Conservation (phyloP, 2,113 vertebrate genomes). For the Hiodon alosoides region DNA sequence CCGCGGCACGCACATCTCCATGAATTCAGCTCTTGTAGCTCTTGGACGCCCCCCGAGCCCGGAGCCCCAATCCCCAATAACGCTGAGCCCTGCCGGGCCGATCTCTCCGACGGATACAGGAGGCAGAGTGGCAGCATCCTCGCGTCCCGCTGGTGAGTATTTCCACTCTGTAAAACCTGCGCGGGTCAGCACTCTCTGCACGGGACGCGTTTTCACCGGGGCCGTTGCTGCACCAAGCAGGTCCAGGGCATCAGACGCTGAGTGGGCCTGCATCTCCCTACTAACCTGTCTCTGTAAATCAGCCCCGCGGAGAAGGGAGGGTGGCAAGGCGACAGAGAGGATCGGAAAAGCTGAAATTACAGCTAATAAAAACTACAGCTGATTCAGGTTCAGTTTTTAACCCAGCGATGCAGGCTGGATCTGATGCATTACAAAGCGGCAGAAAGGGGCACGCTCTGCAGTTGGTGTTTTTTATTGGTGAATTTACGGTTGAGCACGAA, state of each 20-base stretch:
- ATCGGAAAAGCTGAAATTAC: background rate
- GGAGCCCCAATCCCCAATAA: background rate
- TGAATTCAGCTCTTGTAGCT: constrained; percentile 29
- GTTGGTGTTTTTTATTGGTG: background rate
- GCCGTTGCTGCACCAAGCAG: background rate
- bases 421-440: background rate
- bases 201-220: background rate
- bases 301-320: constrained; percentile 10
- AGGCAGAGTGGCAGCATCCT: background rate
- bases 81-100: constrained; percentile 18
- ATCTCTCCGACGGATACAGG: constrained; percentile 15
- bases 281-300: constrained; percentile 53
- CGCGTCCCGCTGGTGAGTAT: constrained; percentile 8
- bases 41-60: constrained; percentile 9
- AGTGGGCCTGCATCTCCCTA: constrained; percentile 36
- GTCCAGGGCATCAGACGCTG: constrained; percentile 23
- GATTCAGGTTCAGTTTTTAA: background rate
- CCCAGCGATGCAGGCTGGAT: background rate
- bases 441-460: no score
- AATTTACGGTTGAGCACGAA: background rate
- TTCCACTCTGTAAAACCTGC: background rate
- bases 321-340: background rate
- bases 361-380: background rate
- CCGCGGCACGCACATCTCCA: constrained; percentile 23
- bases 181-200: background rate